Evolutionary conservation across 1,140 invertebrate genomes (phyloP).

Genomic region (Fragariocoptes setiger): DNA sequence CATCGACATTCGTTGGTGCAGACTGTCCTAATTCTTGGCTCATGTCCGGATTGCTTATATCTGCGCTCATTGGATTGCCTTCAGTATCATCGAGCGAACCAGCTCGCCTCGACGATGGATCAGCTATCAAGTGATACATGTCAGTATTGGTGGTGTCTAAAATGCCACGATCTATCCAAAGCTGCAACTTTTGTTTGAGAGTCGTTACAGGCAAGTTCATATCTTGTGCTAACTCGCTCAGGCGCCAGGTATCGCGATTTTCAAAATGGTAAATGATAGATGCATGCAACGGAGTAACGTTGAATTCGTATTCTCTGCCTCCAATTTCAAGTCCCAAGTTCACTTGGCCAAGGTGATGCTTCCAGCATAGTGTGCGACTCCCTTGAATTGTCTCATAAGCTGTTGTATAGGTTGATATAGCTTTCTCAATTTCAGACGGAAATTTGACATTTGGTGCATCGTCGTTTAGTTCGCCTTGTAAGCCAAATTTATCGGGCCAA

Average conservation of each 20-base stretch:
- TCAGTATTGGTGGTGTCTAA: constrained; percentile 39
- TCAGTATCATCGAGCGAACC: neutral
- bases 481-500: constrained; percentile 33
- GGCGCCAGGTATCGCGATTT: constrained; percentile 45
- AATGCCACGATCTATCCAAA: constrained; percentile 48
- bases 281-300: constrained; percentile 65
- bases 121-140: constrained; percentile 42
- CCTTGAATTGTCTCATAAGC: constrained; percentile 72
- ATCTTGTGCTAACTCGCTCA: constrained; percentile 45
- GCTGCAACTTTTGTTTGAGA: constrained; percentile 46
- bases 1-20: constrained; percentile 62
- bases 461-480: constrained; percentile 30
- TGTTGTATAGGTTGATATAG: constrained; percentile 56
- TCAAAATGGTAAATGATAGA: constrained; percentile 81
- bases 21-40: constrained; percentile 23
- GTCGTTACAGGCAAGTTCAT: constrained; percentile 52
- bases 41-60: neutral
- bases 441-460: constrained; percentile 55
- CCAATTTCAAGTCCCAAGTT: constrained; percentile 67
- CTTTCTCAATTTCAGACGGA: constrained; percentile 39
- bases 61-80: neutral
- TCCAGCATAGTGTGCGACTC: constrained; percentile 73
- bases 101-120: constrained; percentile 17
- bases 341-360: constrained; percentile 61
- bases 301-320: constrained; percentile 35